phyloP scores from a whole-genome alignment of 92 coral and sea anemone species.

The Porites lobata region DNA sequence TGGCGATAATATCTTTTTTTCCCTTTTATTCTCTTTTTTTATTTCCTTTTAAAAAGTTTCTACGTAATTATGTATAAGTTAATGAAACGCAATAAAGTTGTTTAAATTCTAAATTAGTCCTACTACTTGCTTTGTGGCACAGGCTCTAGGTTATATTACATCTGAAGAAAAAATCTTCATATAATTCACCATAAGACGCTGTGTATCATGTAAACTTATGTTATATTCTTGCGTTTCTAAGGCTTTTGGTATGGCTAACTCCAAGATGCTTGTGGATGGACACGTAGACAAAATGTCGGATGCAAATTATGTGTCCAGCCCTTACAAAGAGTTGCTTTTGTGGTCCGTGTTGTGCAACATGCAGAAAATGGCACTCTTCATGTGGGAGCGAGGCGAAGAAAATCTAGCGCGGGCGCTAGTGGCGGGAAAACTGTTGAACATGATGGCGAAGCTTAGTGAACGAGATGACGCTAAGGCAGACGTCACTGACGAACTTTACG shows the following conservation, averaged over 20 bases:
- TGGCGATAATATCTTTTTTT: too few species aligned
- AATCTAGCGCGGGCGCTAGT: constrained; percentile 81
- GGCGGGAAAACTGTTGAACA: constrained; percentile 82
- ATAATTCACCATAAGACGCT: too few species aligned
- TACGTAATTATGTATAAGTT: too few species aligned
- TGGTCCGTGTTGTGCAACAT: constrained; percentile 93
- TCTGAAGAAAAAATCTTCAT: too few species aligned
- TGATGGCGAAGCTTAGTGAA: constrained; percentile 75
- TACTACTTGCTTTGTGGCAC: too few species aligned
- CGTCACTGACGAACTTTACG: constrained; percentile 66
- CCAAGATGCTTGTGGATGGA: constrained; percentile 41
- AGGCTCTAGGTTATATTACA: too few species aligned
- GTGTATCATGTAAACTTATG: not conserved
- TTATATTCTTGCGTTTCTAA: not conserved
- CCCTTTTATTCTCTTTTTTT: too few species aligned
- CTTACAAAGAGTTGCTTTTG: constrained; percentile 74
- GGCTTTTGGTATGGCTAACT: constrained; percentile 42
- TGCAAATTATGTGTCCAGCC: constrained; percentile 23
- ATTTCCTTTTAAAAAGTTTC: too few species aligned
- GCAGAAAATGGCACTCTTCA: constrained; percentile 91
- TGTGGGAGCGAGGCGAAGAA: constrained; percentile 93
- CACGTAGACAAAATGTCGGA: constrained; percentile 15
- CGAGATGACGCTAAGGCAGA: constrained; percentile 81
- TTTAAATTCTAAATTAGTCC: too few species aligned
- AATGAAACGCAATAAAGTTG: too few species aligned